Base-by-base conservation (phyloP, 30 jellyfish, hydroid and myxozoan genomes). In the Nemopilema nomurai region DNA sequence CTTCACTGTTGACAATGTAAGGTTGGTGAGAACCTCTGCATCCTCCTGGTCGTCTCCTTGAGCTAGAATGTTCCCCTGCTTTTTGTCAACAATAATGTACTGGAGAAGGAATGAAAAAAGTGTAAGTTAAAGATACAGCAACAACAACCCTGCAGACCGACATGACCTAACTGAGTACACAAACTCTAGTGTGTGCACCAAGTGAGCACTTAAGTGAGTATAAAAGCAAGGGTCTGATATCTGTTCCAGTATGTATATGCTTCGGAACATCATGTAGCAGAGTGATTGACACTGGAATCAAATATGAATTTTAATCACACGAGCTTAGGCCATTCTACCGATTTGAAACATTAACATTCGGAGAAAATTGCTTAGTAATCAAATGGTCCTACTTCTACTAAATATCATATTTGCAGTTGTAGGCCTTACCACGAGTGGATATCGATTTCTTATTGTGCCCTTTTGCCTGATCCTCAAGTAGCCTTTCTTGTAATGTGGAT, bases 11-110 rank as follows among this genome's bases (percentile, higher is more conserved):
- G 97, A 94, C 67, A 94, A 80, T 84, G 92, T 80, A 26, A 94
- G 84, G 28, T 83, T 85, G 24, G 92, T 78, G 51, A 94, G 87
- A 65, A 88, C 67, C 0, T 87, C 51, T n/a, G 99, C 95, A 0
- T 49, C 79, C 29, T 50, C 79, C 52, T 94, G 97, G 51, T 94
- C 97, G 33, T 94, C 98, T 24, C 99, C 99, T 81, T 94, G 99
- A 33, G 96, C 87, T 76, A 94, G 49, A 24, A 94, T 80, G 27
- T 94, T 97, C 52, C 99, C 99, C 49, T 94, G 72, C 80, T 84
- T 86, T 82, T 94, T 94, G 88, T 94, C 99, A 27, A 94, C 84
- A 19, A 94, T 74, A 32, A 94, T 90, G 77, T 94, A 94, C 99
- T 94, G 33, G 22, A 27, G 31, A 66, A 7, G 49, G 32, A 64